Base-by-base conservation (phyloP, 2,113 vertebrate species). In the Aegithalos caudatus region DNA sequence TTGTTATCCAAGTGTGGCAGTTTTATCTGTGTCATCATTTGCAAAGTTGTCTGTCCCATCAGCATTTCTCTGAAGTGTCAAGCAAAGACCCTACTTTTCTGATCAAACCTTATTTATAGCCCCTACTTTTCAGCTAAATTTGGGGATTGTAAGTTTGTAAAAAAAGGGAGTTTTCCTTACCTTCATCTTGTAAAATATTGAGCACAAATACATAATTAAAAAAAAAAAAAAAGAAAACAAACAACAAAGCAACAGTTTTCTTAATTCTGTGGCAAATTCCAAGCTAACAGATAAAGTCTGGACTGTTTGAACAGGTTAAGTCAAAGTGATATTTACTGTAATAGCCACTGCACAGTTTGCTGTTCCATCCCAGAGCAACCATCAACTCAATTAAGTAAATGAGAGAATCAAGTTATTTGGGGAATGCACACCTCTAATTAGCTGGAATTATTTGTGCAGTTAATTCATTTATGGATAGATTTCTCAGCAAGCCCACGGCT, bases 401-500 rank as follows among this genome's bases (percentile, higher is more conserved):
- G 66, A 86, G 71, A 92, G 42, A 92, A 95, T 80, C 3, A 3
- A 89, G 87, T 78, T 95, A 95, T 91, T 85, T 53, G 45, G 54
- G 73, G 89, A 95, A 95, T 85, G 81, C 35, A 77, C 85, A 95
- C 81, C 91, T 92, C 91, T 87, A 95, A 97, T 95, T 95, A 96
- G 86, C 29, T 89, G 91, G 78, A 95, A 92, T 91, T 96, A 91
- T 94, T 91, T 96, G 91, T 65, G 40, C 70, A 91, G 91, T 91
- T 95, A 91, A 94, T 92, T 95, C 94, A 91, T 89, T 96, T 95
- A 92, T 91, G 50, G 86, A 84, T 69, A 77, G 61, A 91, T 91
- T 94, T 95, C 94, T 92, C 95, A 94, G 86, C 93, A 97, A 95
- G 89, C 78, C 35, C 33, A 85, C 6, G 1, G 65, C 73, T 92